Conservation (phyloP, 2,888 invertebrate species). For the Drosophila subsilvestris region DNA sequence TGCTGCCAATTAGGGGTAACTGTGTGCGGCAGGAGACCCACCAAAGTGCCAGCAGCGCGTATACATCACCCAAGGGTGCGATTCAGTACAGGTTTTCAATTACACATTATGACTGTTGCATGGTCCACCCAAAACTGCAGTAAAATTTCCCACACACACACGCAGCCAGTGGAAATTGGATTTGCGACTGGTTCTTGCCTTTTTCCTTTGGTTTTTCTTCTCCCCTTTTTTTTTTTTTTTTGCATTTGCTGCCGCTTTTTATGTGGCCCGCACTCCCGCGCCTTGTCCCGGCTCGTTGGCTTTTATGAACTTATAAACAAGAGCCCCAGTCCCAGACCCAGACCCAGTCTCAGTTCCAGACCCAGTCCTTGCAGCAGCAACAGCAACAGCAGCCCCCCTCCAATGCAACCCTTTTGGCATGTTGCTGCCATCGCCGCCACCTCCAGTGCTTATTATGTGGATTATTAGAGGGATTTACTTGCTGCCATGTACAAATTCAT, state of each 20-base stretch:
- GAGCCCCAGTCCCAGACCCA: slow-evolving; percentile 26
- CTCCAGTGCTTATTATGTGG: slow-evolving; percentile 73
- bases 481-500: slow-evolving; percentile 64
- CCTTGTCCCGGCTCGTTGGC: slow-evolving; percentile 76
- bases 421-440: slow-evolving; percentile 50
- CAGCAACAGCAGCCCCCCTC: not conserved
- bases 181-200: slow-evolving; percentile 66
- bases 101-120: slow-evolving; percentile 80
- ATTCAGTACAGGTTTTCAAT: slow-evolving; percentile 83
- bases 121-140: slow-evolving; percentile 37
- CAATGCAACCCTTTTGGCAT: slow-evolving; percentile 70
- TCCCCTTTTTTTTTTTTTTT: slow-evolving; percentile 24
- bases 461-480: slow-evolving; percentile 80
- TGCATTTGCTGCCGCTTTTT: slow-evolving; percentile 42
- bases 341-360: no score
- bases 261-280: slow-evolving; percentile 36
- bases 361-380: no score
- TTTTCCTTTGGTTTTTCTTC: slow-evolving; percentile 31
- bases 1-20: slow-evolving; percentile 38
- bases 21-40: not conserved
- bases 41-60: not conserved
- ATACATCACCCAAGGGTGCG: slow-evolving; percentile 75
- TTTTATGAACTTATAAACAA: slow-evolving; percentile 84
- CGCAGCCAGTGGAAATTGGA: slow-evolving; percentile 75
- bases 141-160: slow-evolving; percentile 32